A percentile compares a stretch with the other conserved stretches of the same genome.
Conservation (phyloP, 2,113 vertebrate species). For the Hippolais icterina region DNA sequence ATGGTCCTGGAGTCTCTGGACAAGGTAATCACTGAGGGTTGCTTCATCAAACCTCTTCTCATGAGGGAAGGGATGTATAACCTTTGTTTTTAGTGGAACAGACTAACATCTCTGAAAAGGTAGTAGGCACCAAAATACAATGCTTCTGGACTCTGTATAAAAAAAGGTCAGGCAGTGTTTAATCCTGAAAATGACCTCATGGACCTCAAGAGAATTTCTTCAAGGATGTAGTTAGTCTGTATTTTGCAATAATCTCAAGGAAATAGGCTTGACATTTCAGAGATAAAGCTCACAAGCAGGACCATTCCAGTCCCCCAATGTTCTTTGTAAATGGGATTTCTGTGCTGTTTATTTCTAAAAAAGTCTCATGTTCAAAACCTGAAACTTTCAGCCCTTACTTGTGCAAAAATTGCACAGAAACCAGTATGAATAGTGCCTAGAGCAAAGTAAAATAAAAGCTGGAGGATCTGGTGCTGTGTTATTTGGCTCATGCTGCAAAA, state of each 20-base stretch:
- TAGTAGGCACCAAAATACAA: conserved; percentile 2
- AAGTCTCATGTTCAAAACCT: conserved; percentile 7
- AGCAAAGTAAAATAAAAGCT: conserved; percentile 36
- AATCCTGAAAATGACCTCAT: conserved; percentile 14
- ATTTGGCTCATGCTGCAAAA: conserved; percentile 17
- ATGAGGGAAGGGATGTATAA: not conserved
- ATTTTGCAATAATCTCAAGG: conserved; percentile 40
- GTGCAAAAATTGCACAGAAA: not conserved
- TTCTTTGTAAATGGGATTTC: conserved; percentile 12
- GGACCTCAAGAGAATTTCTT: conserved; percentile 27
- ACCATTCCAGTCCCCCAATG: not conserved
- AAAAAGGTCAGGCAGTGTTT: conserved; percentile 12
- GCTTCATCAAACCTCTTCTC: conserved; percentile 14
- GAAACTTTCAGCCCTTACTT: conserved; percentile 18
- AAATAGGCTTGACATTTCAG: conserved; percentile 40
- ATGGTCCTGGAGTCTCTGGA: not conserved
- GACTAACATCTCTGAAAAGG: not conserved
- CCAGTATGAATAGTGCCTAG: not conserved
- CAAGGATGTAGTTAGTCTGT: conserved; percentile 7
- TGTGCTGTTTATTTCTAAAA: conserved; percentile 19
- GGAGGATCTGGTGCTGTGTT: conserved; percentile 34
- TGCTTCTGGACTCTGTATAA: not conserved
- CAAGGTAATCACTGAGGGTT: conserved; percentile 20
- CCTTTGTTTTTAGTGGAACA: conserved; percentile 50
- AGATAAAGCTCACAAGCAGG: conserved; percentile 11